phyloP scores from a whole-genome alignment of 2,888 invertebrate genomes.

The Phortica okadai region DNA sequence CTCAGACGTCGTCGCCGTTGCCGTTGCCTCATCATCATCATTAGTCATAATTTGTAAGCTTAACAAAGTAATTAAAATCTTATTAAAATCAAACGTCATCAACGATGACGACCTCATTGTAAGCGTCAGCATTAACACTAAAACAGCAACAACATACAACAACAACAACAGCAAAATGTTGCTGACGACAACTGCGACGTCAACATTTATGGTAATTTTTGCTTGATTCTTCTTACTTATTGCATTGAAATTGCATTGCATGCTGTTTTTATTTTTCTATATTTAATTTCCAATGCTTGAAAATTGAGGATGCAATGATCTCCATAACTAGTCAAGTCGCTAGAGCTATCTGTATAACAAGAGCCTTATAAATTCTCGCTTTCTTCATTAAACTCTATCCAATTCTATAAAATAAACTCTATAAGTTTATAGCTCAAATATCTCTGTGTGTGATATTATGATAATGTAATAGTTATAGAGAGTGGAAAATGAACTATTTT shows the following conservation, averaged over 20 bases:
- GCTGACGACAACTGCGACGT: neutral
- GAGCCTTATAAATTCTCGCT: no score
- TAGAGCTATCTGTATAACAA: no score
- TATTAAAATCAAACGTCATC: slow-evolving; percentile 30
- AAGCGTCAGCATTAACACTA: slow-evolving; percentile 2
- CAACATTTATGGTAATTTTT: neutral
- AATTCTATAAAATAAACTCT: no score
- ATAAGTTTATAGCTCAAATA: no score
- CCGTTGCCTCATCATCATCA: neutral
- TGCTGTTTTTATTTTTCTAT: slow-evolving; percentile 1
- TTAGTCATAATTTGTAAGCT: slow-evolving; percentile 31
- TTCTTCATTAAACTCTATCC: no score
- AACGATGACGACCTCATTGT: neutral
- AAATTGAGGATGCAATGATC: no score
- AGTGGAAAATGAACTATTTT: no score
- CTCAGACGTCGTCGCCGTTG: neutral
- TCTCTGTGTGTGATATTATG: no score
- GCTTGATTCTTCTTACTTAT: neutral
- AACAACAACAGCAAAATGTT: neutral
- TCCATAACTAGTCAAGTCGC: no score
- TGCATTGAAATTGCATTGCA: neutral
- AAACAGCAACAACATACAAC: neutral
- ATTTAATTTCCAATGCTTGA: neutral
- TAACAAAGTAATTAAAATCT: slow-evolving; percentile 30
- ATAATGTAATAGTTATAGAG: no score